Conservation (phyloP, 1,140 invertebrate species). For the Gerris buenoi region DNA sequence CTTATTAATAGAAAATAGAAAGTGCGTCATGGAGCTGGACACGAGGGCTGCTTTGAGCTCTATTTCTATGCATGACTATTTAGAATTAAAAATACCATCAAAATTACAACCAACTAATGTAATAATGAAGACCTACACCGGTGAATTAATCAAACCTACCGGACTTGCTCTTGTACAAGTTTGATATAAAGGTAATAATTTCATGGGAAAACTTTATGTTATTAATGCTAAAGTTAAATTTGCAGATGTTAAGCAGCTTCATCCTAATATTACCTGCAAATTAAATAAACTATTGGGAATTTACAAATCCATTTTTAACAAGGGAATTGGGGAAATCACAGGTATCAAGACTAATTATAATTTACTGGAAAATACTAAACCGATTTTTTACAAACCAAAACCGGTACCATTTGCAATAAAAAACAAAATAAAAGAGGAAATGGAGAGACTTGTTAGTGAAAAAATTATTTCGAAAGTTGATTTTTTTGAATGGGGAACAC, state of each 20-base stretch:
- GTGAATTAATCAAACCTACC: neutral
- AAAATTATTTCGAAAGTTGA: slow-evolving; percentile 29
- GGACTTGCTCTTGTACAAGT: neutral
- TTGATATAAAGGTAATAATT: neutral
- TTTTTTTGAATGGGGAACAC: slow-evolving; percentile 34
- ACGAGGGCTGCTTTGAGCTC: neutral
- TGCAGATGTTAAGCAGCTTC: neutral
- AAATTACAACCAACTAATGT: neutral
- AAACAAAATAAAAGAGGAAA: slow-evolving; percentile 19
- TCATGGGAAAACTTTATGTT: neutral
- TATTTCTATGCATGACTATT: neutral
- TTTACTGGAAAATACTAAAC: neutral
- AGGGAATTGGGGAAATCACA: neutral
- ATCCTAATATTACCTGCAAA: neutral
- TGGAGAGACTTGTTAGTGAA: slow-evolving; percentile 25
- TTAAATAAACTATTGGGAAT: neutral
- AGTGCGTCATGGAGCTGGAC: neutral
- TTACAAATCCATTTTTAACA: neutral
- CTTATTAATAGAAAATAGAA: neutral
- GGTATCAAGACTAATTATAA: neutral
- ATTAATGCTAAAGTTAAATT: neutral
- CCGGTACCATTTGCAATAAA: neutral
- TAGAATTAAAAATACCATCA: neutral
- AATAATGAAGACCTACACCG: neutral
- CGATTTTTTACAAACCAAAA: neutral